Evolutionary conservation across 2,888 invertebrate genomes (phyloP), one percentile per base, ranked within the genome.

Genomic region (Pachliopta kotzebuea): DNA sequence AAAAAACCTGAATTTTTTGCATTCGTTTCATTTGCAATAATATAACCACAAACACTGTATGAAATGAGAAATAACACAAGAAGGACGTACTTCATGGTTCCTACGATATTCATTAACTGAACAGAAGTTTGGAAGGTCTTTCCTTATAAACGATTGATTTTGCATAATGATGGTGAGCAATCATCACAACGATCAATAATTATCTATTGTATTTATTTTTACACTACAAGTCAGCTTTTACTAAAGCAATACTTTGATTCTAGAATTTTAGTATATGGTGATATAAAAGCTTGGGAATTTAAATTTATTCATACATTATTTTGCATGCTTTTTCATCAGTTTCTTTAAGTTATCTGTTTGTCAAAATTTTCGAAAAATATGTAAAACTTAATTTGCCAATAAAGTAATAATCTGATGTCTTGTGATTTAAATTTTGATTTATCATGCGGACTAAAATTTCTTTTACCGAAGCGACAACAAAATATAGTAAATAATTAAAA

Each of bases 121-220:
- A 77, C 76, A 67, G 69, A 67, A 58, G 65, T 67, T 63, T 59
- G 56, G 37, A 65, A 60, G 68, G 60, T 72, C 67, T 74, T 74
- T 71, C 68, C 70, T 78, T 85, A 78, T 83, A 84, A 80, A 71
- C 74, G 66, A 75, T 74, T 73, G 71, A 67, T 62, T 68, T 80
- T 81, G 76, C 77, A 76, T 79, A 80, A 82, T 79, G 69, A 69
- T 70, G 72, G 73, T 72, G 76, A 62, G 71, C 74, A 69, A 77
- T 79, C 66, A 73, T 70, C 58, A 54, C 66, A 70, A 74, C 73
- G 65, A 74, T 74, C 66, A 23, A 70, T 42, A 75, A 80, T 80
- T 80, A 78, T 62, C 66, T 66, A 69, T 66, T 65, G 58, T 62
- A 55, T 50, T 60, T 57, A 18, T 60, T 56, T 65, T 65, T 60